Evolutionary conservation across 2,888 invertebrate species (phyloP), one percentile per base, ranked within the genome.

Genomic region (Andrena flavipes): DNA sequence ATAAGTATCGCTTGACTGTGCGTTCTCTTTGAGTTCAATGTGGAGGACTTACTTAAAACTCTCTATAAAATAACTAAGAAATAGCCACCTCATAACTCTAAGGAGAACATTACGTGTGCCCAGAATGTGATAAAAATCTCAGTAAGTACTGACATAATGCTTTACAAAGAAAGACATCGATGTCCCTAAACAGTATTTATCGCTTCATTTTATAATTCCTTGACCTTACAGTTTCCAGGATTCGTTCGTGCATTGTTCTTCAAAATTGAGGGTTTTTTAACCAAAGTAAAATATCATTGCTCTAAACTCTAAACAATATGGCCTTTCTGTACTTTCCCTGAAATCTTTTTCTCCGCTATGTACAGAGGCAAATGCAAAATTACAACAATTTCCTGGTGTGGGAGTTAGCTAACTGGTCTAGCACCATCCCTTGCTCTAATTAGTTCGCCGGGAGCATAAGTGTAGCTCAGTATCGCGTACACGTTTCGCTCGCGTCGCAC

Each of bases 381-480:
- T 72, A 73, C 10, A 63, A 49, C 51, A 69, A 74, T 83, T 63
- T 67, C 56, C 56, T 26, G n/a, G 33, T 65, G 56, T 13, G 6
- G 20, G 23, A 67, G 48, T 60, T 67, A 62, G 68, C 35, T 67
- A 68, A 70, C 67, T 54, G 71, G 51, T 35, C 29, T 42, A 48
- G 26, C 69, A 8, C 33, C 65, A 73, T 73, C 76, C 35, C 72
- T 65, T 63, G 62, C 51, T 82, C 86, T 90, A 90, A 90, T 91
- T 88, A 90, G 86, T 86, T 90, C 83, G 84, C 84, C 80, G 81
- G 78, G 69, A 71, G 84, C 76, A 82, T 90, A 88, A 88, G 86
- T 88, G 88, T 88, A 84, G 84, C 86, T 89, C 87, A 74, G 72
- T 60, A 79, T 71, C 67, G 70, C 33, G 51, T 65, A 68, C 75